These are phyloP conservation scores for Busseola fusca DNA, from an alignment of 2,888 invertebrate genomes.

Conservation along the genomic window DNA sequence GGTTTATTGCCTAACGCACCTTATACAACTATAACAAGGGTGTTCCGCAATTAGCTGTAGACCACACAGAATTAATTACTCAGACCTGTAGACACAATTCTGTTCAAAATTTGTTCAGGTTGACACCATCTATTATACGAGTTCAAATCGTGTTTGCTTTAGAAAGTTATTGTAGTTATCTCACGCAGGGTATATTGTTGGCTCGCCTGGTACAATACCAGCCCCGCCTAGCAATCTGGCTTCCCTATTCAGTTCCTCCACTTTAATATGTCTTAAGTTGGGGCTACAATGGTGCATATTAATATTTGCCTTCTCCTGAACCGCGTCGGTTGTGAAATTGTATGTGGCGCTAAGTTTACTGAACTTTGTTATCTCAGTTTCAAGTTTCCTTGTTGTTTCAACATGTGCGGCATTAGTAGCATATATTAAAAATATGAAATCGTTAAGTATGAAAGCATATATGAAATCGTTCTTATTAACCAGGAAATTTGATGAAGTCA, in stretches of 20 bases:
- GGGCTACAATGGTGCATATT: constrained; percentile 58
- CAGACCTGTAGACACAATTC: constrained; percentile 43
- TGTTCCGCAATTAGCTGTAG: constrained; percentile 29
- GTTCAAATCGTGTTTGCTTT: constrained; percentile 57
- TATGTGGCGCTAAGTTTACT: constrained; percentile 57
- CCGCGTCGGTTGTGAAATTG: constrained; percentile 52
- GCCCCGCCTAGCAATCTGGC: constrained; percentile 46
- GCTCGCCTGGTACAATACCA: constrained; percentile 32
- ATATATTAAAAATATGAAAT: too few species aligned
- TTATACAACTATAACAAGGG: constrained; percentile 6
- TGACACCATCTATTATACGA: constrained; percentile 51
- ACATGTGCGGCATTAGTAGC: constrained; percentile 36
- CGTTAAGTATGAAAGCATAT: too few species aligned
- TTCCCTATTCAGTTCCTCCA: constrained; percentile 56
- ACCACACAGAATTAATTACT: constrained; percentile 52
- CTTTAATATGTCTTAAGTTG: constrained; percentile 57
- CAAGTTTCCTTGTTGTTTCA: constrained; percentile 54
- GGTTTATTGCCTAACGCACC: neutral
- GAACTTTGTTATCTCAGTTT: constrained; percentile 58
- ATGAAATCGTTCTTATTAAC: neutral
- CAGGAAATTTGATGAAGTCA: neutral
- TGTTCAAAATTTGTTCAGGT: constrained; percentile 55
- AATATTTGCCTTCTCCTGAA: constrained; percentile 54
- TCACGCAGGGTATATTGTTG: constrained; percentile 53
- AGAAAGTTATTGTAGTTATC: constrained; percentile 55